A percentile compares a stretch with the other conserved stretches of the same genome.
Evolutionary conservation across 1,140 invertebrate species (phyloP).

Genomic region (Sycobia sp.): DNA sequence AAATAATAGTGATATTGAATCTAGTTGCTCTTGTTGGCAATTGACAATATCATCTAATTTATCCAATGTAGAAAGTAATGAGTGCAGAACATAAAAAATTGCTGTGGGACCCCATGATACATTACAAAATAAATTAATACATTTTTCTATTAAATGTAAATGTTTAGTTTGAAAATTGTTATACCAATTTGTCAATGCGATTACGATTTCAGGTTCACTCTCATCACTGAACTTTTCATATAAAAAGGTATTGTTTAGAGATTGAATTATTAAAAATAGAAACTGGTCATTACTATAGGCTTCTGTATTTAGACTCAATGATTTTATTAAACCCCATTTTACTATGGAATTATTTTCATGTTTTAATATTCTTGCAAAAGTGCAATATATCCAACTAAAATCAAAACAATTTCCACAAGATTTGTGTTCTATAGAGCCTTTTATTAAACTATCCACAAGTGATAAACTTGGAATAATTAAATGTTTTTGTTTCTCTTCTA

Average conservation of each 20-base stretch:
- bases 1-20: slow-evolving; percentile 36
- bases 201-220: slow-evolving; percentile 39
- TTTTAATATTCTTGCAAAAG: slow-evolving; percentile 55
- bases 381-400: slow-evolving; percentile 53
- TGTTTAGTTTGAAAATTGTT: slow-evolving; percentile 20
- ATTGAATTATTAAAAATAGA: slow-evolving; percentile 38
- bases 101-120: slow-evolving; percentile 52
- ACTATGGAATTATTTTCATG: slow-evolving; percentile 59
- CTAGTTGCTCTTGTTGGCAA: slow-evolving; percentile 37
- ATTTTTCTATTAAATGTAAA: slow-evolving; percentile 22
- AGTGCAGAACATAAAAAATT: slow-evolving; percentile 47
- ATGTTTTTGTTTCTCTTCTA: slow-evolving; percentile 70
- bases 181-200: slow-evolving; percentile 36
- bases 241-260: slow-evolving; percentile 48
- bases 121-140: slow-evolving; percentile 1
- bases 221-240: slow-evolving; percentile 41
- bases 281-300: slow-evolving; percentile 39
- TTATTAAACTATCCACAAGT: slow-evolving; percentile 49
- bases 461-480: slow-evolving; percentile 63
- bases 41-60: slow-evolving; percentile 2
- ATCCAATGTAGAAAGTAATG: slow-evolving; percentile 6
- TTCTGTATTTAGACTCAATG: slow-evolving; percentile 39
- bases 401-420: slow-evolving; percentile 43
- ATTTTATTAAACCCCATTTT: slow-evolving; percentile 53
- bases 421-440: slow-evolving; percentile 35